Base-by-base conservation (phyloP, 1,140 invertebrate genomes). In the Drosophila persimilis region DNA sequence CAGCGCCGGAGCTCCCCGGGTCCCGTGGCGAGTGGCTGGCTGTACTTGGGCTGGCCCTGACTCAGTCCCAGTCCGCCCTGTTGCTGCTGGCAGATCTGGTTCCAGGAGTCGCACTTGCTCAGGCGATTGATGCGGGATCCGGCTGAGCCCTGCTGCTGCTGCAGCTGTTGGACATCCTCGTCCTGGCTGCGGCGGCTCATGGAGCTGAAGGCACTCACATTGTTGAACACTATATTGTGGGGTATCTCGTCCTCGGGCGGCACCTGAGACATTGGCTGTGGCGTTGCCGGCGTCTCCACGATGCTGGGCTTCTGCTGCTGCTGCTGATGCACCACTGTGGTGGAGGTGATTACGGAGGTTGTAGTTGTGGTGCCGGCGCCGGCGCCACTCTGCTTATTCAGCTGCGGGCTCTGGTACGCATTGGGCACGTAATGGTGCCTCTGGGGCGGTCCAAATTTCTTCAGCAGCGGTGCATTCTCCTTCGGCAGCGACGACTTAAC, bases 21-120 rank as follows among this genome's bases (percentile, higher is more conserved):
- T 65, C 83, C 80, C 77, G 50, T 71, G 89, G 58, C 77, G 4
- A 11, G 24, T 80, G 64, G 80, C 69, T 31, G 89, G 6, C 47
- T 76, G 79, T 62, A 80, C 89, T 45, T 90, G 86, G 46, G 24
- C 39, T 56, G 15, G 46, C 11, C 41, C 26, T 56, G 15, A 52
- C 11, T 9, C 35, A 51, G 31, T 11, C 31, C 31, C 31, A 35
- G 41, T 2, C 9, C 56, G 29, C 55, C 44, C 48, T 89, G 66
- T 6, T 86, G 79, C 8, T 90, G 80, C 75, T 66, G 84, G 65
- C 63, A 92, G 80, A 94, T 92, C 70, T 96, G 95, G 79, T 96
- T 95, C 95, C 96, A 96, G 0, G 96, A 96, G 90, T 96, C 95
- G 2, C 95, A 96, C 88, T 96, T 95, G 39, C 94, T 95, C n/a